Evolutionary conservation across 2,797 vertebrate genomes (phyloP).

Genomic region (Hybognathus amarus): DNA sequence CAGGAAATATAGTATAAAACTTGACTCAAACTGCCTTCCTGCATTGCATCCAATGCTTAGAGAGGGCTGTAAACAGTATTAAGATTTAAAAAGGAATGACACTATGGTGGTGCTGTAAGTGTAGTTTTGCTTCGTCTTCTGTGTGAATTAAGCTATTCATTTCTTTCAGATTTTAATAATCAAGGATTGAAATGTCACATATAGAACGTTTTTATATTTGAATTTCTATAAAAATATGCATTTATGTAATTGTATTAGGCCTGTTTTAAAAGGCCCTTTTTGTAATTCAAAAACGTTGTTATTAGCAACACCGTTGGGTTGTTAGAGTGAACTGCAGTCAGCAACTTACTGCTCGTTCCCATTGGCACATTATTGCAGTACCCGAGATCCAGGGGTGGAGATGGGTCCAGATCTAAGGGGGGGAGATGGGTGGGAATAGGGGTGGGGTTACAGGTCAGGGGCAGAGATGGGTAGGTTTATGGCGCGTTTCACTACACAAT

Average conservation of each 20-base stretch:
- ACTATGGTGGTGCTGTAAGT: not conserved
- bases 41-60: not conserved
- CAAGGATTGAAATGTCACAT: not conserved
- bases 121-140: not conserved
- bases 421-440: no score
- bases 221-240: not conserved
- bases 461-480: no score
- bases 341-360: not conserved
- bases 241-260: not conserved
- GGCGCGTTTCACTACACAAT: no score
- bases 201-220: not conserved
- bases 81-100: not conserved
- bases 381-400: no score
- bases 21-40: not conserved
- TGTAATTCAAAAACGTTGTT: not conserved
- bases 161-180: not conserved
- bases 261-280: not conserved
- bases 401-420: no score
- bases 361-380: no score
- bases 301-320: not conserved
- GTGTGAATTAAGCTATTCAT: not conserved
- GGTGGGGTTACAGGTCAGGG: no score
- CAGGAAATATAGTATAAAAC: conserved; percentile 38
- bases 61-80: no score
- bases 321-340: not conserved